Evolutionary conservation across 2,888 invertebrate species (phyloP).

Genomic region (Cephus nigrinus): DNA sequence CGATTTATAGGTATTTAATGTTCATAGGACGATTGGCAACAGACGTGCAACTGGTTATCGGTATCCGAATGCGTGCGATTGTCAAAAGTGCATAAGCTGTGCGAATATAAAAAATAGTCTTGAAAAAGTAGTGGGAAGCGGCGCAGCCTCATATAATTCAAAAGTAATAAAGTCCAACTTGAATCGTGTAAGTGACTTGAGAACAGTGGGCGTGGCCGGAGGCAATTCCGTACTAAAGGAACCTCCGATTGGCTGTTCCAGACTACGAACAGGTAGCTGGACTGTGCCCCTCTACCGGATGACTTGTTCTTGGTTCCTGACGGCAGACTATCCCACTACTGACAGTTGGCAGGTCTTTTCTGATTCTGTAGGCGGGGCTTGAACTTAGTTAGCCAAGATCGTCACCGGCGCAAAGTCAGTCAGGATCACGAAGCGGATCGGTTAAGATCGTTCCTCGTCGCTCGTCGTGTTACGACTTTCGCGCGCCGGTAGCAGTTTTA

Average conservation of each 20-base stretch:
- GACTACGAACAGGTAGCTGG: background rate
- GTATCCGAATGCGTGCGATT: background rate
- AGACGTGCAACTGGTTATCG: background rate
- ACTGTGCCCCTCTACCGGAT: background rate
- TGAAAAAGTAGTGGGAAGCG: background rate
- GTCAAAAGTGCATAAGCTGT: background rate
- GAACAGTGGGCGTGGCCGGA: constrained; percentile 15
- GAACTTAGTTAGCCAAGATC: constrained; percentile 26
- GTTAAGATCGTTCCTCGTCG: constrained; percentile 26
- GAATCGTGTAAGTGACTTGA: background rate
- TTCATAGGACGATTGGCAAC: background rate
- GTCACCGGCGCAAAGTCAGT: constrained; percentile 42
- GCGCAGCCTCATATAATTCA: background rate
- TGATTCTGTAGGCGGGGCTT: background rate
- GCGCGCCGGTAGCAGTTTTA: background rate
- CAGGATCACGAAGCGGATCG: constrained; percentile 47
- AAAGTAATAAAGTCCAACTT: background rate
- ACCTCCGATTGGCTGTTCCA: constrained; percentile 2
- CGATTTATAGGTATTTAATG: background rate
- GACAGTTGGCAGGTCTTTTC: background rate
- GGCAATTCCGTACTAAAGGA: background rate
- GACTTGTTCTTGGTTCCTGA: background rate
- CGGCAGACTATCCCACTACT: background rate
- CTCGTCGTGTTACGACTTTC: background rate
- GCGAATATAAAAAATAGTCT: background rate